Conservation (phyloP, 2,113 vertebrate species). For the Psophia crepitans region DNA sequence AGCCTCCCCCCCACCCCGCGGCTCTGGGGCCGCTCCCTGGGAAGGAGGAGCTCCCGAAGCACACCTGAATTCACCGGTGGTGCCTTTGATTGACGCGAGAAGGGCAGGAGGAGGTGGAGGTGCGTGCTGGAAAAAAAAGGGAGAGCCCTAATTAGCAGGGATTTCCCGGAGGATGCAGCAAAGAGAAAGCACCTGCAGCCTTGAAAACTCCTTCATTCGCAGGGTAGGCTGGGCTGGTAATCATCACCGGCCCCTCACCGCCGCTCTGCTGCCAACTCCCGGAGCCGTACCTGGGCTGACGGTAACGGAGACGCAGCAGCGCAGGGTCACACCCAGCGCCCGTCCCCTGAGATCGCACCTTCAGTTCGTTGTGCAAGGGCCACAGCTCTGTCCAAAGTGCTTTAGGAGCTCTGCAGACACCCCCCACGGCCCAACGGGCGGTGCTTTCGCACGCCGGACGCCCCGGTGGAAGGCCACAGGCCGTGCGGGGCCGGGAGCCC, state of each 20-base stretch:
- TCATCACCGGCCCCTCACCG: not conserved
- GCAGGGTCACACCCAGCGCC: accelerated
- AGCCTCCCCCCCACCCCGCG: not conserved
- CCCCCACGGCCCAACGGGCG: not conserved
- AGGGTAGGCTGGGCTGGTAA: not conserved
- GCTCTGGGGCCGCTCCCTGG: not conserved
- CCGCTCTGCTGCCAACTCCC: not conserved
- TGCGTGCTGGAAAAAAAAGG: not conserved
- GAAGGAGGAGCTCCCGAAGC: not conserved
- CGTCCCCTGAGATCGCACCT: not conserved
- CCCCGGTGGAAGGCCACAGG: not conserved
- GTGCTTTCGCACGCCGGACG: not conserved
- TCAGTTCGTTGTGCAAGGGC: not conserved
- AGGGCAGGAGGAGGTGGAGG: not conserved
- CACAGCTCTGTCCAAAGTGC: accelerated
- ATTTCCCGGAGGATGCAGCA: not conserved
- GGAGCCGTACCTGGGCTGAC: not conserved
- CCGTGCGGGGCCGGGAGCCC: not conserved
- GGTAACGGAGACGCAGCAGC: accelerated
- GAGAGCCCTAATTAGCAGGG: too few relatives aligned
- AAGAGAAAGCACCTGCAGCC: not conserved
- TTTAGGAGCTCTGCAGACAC: not conserved
- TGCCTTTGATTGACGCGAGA: not conserved
- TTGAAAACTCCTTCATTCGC: not conserved
- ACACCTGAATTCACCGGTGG: not conserved